These are phyloP conservation scores for Acanthosoma haemorrhoidale DNA, from an alignment of 2,888 invertebrate species.

Conservation along the genomic window DNA sequence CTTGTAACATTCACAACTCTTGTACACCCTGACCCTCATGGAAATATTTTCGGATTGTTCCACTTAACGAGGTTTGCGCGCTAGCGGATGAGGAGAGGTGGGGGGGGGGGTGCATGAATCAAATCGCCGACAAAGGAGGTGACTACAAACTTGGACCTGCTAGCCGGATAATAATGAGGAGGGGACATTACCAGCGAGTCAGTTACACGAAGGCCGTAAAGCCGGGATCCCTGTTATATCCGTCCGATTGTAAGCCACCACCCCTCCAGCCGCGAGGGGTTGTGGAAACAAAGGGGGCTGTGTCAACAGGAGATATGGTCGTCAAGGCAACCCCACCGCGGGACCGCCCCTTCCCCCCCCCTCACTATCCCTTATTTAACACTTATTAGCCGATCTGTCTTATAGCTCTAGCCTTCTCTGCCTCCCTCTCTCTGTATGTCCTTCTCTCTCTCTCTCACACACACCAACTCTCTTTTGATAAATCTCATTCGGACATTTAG, in stretches of 20 bases:
- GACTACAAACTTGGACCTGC: too few species aligned
- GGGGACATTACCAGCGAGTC: background rate
- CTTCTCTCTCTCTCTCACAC: too few species aligned
- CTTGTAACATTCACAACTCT: too few species aligned
- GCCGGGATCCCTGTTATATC: background rate
- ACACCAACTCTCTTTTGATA: too few species aligned
- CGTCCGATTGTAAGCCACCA: background rate
- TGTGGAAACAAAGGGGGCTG: constrained; percentile 41
- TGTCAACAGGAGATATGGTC: constrained; percentile 43
- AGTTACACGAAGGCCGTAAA: background rate
- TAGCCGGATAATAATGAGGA: background rate
- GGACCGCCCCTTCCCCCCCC: constrained; percentile 15
- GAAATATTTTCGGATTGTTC: background rate
- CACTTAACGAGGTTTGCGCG: too few species aligned
- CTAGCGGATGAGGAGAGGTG: too few species aligned
- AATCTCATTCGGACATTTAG: too few species aligned
- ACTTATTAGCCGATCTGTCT: too few species aligned
- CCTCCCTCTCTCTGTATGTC: too few species aligned
- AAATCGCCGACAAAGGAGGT: background rate
- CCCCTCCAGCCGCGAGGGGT: background rate
- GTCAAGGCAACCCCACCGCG: constrained; percentile 45
- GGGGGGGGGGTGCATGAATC: too few species aligned
- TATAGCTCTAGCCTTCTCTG: too few species aligned
- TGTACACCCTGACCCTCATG: background rate
- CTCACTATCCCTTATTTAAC: constrained; percentile 18